phyloP scores from a whole-genome alignment of 2,888 invertebrate genomes.

The Branchellion lobata region DNA sequence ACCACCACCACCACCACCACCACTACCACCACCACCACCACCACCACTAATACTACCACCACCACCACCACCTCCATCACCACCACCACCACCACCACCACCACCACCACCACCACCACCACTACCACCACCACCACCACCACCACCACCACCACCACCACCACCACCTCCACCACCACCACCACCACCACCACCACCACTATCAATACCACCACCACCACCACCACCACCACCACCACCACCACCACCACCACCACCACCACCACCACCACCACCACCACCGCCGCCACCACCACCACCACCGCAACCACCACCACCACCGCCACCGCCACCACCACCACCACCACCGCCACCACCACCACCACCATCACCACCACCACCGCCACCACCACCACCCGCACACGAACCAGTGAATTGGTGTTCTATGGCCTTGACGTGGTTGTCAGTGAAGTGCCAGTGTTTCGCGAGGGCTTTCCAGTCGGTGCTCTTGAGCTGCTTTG shows the following conservation, averaged over 20 bases:
- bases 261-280: background rate
- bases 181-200: no score
- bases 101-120: no score
- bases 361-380: background rate
- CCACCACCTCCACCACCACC: no score
- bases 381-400: constrained; percentile 7
- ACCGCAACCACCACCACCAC: no score
- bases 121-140: no score
- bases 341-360: constrained; percentile 1
- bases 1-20: no score
- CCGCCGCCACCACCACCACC: background rate
- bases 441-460: constrained; percentile 72
- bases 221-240: background rate
- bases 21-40: no score
- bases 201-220: no score
- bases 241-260: background rate
- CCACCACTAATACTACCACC: no score
- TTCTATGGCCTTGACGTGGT: constrained; percentile 72
- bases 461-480: constrained; percentile 72
- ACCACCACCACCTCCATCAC: no score
- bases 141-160: no score
- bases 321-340: constrained; percentile 4
- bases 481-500: constrained; percentile 66
- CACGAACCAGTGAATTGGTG: constrained; percentile 71
- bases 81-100: no score